Percentiles rank a stretch among this genome's conserved stretches.
These are phyloP conservation scores for Drosophila chauvacae DNA, from an alignment of 1,140 invertebrate species.

Conservation along the genomic window DNA sequence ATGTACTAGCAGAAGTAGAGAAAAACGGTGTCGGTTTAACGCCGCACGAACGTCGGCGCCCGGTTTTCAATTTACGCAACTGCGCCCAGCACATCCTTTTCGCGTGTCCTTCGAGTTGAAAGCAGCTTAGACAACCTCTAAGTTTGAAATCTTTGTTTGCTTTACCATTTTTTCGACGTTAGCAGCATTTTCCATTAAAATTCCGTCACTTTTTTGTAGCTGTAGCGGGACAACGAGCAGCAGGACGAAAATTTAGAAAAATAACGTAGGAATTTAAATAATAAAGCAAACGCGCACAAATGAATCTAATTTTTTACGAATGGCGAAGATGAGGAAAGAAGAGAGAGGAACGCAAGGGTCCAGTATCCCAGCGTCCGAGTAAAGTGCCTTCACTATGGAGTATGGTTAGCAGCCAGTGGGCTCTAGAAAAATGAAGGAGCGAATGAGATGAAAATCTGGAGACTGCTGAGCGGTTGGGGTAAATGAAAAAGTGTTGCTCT, in stretches of 20 bases:
- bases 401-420: constrained; percentile 20
- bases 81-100: constrained; percentile 74
- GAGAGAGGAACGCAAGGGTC: constrained; percentile 7
- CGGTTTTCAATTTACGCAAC: constrained; percentile 77
- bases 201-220: constrained; percentile 66
- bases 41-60: constrained; percentile 22
- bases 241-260: constrained; percentile 77
- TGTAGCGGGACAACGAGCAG: constrained; percentile 21
- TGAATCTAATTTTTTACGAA: constrained; percentile 84
- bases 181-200: constrained; percentile 84
- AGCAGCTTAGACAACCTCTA: constrained; percentile 73
- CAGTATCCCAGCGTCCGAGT: constrained; percentile 24
- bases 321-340: constrained; percentile 35
- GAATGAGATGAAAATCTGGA: constrained; percentile 11
- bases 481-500: constrained; percentile 77
- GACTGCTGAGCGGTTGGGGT: constrained; percentile 19
- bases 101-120: constrained; percentile 75
- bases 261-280: constrained; percentile 81
- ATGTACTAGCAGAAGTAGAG: constrained; percentile 51
- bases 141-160: constrained; percentile 72
- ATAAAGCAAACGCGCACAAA: constrained; percentile 81
- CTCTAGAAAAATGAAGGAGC: not conserved
- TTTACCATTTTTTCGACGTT: constrained; percentile 70
- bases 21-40: constrained; percentile 43
- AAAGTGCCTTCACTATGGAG: constrained; percentile 37